Base-by-base conservation (phyloP, 2,888 invertebrate genomes). In the Drosophila tanythrix region DNA sequence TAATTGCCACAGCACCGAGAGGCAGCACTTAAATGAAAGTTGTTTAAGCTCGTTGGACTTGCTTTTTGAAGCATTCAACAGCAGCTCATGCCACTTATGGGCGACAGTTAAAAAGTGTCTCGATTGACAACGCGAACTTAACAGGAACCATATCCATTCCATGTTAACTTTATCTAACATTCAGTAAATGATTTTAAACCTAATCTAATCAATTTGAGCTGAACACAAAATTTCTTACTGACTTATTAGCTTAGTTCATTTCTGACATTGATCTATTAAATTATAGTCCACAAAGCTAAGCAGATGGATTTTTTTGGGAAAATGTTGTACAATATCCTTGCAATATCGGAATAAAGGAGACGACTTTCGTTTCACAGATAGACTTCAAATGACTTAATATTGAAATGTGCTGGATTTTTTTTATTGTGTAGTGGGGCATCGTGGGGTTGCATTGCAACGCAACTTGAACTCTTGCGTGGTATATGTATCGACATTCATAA, bases 1-100 rank as follows among this genome's bases (percentile, higher is more conserved):
- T 46, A 64, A 62, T 66, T 79, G 70, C 55, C 71, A 50, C 31
- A 48, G 65, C 56, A 43, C 1, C 65, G 58, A 65, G 48, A 81
- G 74, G 81, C 64, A 71, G 74, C 83, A 86, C 79, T 85, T 83
- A 85, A 85, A 86, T 86, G 88, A 86, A 86, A 86, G 85, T 86
- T 83, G 82, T 74, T 81, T 64, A 63, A 75, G 74, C 58, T 60
- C 48, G 29, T 58, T 61, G 36, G 15, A 51, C 50, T 69, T 57
- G 64, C 57, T 70, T 48, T 58, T 63, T 36, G 29, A 65, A 21
- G 62, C 21, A 27, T 27, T 55, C 38, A 29, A 38, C 38, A 15
- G 21, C 62, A 18, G 11, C 52, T 29, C 53, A 61, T 36, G 46
- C 62, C 51, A 59, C 31, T 29, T n/a, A 59, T 43, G 36, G 31